A percentile compares a stretch with the other conserved stretches of the same genome.
Conservation (phyloP, 1,140 invertebrate genomes). For the Mercenaria mercenaria region DNA sequence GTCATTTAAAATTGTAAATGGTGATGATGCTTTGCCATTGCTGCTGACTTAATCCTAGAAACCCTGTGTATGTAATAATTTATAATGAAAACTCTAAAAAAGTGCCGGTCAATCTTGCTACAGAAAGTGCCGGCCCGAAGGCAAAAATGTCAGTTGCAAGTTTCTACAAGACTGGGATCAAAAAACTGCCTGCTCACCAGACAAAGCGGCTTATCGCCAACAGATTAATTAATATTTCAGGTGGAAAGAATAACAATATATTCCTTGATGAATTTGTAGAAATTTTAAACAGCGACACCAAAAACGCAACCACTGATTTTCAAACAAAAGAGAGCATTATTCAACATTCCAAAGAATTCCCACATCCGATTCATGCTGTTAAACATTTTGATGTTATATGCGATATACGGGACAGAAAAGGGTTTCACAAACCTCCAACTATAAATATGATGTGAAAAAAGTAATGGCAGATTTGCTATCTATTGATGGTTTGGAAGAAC, state of each 20-base stretch:
- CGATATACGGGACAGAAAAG: slow-evolving; percentile 30
- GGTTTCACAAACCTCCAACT: slow-evolving; percentile 66
- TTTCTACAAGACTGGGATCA: too few relatives aligned
- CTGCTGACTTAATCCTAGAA: too few relatives aligned
- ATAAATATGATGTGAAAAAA: slow-evolving; percentile 51
- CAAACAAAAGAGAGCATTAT: slow-evolving; percentile 63
- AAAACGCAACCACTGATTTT: slow-evolving; percentile 43
- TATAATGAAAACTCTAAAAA: too few relatives aligned
- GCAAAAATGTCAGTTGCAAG: too few relatives aligned
- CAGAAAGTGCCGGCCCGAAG: too few relatives aligned
- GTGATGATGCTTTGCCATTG: too few relatives aligned
- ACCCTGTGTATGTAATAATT: too few relatives aligned
- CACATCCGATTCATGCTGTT: slow-evolving; percentile 29
- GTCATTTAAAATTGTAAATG: too few relatives aligned
- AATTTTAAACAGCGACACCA: slow-evolving; percentile 66
- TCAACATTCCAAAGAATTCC: slow-evolving; percentile 63
- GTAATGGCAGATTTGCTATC: slow-evolving; percentile 12
- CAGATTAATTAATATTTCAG: slow-evolving; percentile 64
- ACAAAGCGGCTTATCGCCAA: slow-evolving; percentile 55
- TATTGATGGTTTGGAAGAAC: neutral
- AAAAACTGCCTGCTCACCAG: slow-evolving; percentile 29
- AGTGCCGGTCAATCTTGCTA: too few relatives aligned
- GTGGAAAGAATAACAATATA: slow-evolving; percentile 66
- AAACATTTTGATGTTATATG: slow-evolving; percentile 43
- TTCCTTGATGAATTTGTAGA: slow-evolving; percentile 59